Base-by-base conservation (phyloP, 2,888 invertebrate species). In the Perizoma affinitatum region DNA sequence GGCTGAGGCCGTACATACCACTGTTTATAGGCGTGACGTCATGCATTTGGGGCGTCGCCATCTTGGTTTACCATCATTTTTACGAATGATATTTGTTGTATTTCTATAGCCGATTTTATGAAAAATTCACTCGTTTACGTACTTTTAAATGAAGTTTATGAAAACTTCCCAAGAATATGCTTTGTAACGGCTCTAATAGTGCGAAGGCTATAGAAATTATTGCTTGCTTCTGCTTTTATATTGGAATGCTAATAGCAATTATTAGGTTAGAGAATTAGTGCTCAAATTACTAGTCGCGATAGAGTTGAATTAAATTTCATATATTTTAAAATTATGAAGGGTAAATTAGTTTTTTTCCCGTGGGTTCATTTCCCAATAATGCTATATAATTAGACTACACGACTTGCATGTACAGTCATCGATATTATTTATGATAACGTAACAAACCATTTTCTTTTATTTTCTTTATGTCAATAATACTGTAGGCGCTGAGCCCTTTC, bases 1-100 rank as follows among this genome's bases (percentile, higher is more conserved):
- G 94, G 90, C 92, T 94, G 87, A 91, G 93, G 83, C 93, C 93
- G 79, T 94, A 94, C 78, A 87, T 96, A 93, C 96, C 97, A 80
- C 93, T 97, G 89, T 95, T 96, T 94, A 95, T 97, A 93, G 97
- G 97, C 89, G 95, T 97, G 87, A 96, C 97, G 84, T 96, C 96
- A 86, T 97, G 97, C 94, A 94, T 97, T 90, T 97, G 97, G 96
- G 97, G 97, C 86, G 88, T 93, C 46, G 91, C 91, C n/a, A 85
- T 93, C 61, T 83, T 92, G 55, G 85, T 91, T 4, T 93, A 91
- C 63, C 90, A 91, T 74, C 87, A 91, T 58, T 74, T 90, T 63
- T 87, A 88, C 69, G 83, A 84, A 66, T 88, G 82, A 87, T 77
- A 64, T 57, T 43, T 41, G 10, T 53, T 53, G 68, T 65, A 66